These are phyloP conservation scores for Calypte anna DNA, from an alignment of 2,113 vertebrate species.

Conservation along the genomic window DNA sequence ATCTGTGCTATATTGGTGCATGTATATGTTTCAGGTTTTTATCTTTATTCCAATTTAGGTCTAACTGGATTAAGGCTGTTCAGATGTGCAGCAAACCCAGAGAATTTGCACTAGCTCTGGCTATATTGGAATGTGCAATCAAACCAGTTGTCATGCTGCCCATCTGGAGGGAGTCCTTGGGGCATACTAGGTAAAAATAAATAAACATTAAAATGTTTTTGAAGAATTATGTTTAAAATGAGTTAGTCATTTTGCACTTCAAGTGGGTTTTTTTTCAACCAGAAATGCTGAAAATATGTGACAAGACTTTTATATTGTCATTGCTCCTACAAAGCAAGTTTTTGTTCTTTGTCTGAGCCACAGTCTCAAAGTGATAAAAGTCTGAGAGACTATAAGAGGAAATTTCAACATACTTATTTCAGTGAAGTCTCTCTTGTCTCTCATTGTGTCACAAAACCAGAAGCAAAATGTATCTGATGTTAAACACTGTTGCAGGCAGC, in stretches of 20 bases:
- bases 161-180: constrained; percentile 94
- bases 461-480: background rate
- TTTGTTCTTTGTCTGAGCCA: background rate
- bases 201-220: background rate
- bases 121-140: constrained; percentile 97
- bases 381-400: background rate
- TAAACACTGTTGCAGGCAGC: background rate
- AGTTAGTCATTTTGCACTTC: background rate
- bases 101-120: constrained; percentile 95
- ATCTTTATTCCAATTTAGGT: constrained; percentile 74
- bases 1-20: background rate
- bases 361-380: background rate
- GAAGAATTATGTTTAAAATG: background rate
- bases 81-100: constrained; percentile 99
- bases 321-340: background rate
- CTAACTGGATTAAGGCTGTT: constrained; percentile 99
- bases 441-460: background rate
- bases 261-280: background rate
- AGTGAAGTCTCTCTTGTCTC: background rate
- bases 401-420: background rate
- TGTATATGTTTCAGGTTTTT: background rate
- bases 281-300: background rate
- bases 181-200: constrained; percentile 90
- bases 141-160: constrained; percentile 97
- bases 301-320: background rate